These are phyloP conservation scores for Nyctibius grandis DNA, from an alignment of 2,797 vertebrate genomes.

Conservation along the genomic window DNA sequence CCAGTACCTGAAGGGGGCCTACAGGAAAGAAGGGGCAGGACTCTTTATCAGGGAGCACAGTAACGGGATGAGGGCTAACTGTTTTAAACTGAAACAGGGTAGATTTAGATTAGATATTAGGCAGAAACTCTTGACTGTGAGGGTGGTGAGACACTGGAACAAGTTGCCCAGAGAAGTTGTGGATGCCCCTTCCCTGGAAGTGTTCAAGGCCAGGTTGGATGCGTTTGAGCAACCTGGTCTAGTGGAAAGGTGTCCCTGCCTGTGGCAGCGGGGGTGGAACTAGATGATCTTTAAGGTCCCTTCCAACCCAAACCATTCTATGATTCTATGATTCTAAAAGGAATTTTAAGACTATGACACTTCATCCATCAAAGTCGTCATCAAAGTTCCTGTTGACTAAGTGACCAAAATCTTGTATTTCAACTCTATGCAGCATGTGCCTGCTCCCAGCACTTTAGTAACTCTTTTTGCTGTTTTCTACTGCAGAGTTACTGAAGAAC, in stretches of 20 bases:
- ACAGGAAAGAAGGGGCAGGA: neutral
- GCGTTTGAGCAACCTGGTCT: neutral
- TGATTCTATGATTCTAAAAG: neutral
- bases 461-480: neutral
- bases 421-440: neutral
- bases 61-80: accelerated
- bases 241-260: neutral
- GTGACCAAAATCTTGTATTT: neutral
- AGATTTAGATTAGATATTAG: neutral
- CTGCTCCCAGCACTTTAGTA: neutral
- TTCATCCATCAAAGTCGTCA: neutral
- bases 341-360: neutral
- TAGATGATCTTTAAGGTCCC: neutral
- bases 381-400: neutral
- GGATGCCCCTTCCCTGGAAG: neutral
- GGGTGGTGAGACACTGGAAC: neutral
- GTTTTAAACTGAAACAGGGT: neutral
- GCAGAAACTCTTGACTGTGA: neutral
- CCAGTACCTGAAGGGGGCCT: neutral
- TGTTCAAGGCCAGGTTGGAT: neutral
- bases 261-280: accelerated
- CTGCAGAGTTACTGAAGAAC: neutral
- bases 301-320: neutral
- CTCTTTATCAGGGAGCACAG: neutral
- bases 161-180: neutral